A percentile compares a stretch with the other conserved stretches of the same genome.
These are phyloP conservation scores for Parapsyche elsis DNA, from an alignment of 1,140 invertebrate species.

Conservation along the genomic window DNA sequence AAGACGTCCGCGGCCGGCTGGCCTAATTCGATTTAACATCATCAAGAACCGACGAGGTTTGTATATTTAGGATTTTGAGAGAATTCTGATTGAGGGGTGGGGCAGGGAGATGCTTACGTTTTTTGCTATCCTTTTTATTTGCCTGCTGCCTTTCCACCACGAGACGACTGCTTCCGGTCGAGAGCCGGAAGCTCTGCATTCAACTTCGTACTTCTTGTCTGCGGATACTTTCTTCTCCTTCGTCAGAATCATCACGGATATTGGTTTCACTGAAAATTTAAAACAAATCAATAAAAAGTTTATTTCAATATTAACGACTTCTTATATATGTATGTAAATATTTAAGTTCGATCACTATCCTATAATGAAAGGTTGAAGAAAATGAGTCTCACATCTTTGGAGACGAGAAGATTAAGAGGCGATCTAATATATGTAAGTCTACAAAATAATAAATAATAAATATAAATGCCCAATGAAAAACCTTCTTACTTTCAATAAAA, in stretches of 20 bases:
- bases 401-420: too few relatives aligned
- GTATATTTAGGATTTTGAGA: conserved; percentile 7
- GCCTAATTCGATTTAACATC: conserved; percentile 22
- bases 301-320: too few relatives aligned
- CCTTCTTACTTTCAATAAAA: too few relatives aligned
- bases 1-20: conserved; percentile 22
- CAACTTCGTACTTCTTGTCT: conserved; percentile 83
- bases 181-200: conserved; percentile 84
- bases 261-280: conserved; percentile 79
- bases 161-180: conserved; percentile 84
- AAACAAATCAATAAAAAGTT: not conserved
- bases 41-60: not conserved
- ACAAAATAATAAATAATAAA: too few relatives aligned
- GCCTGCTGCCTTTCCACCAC: conserved; percentile 86
- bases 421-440: too few relatives aligned
- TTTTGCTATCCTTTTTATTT: conserved; percentile 80
- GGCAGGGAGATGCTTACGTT: conserved; percentile 72
- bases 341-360: too few relatives aligned
- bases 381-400: too few relatives aligned
- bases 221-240: conserved; percentile 83
- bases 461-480: too few relatives aligned
- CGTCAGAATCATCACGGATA: conserved; percentile 81
- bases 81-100: conserved; percentile 54
- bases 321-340: not conserved
- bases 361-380: too few relatives aligned